These are phyloP conservation scores for Meandrina meandrites DNA, from an alignment of 92 coral and sea anemone species.

Conservation along the genomic window DNA sequence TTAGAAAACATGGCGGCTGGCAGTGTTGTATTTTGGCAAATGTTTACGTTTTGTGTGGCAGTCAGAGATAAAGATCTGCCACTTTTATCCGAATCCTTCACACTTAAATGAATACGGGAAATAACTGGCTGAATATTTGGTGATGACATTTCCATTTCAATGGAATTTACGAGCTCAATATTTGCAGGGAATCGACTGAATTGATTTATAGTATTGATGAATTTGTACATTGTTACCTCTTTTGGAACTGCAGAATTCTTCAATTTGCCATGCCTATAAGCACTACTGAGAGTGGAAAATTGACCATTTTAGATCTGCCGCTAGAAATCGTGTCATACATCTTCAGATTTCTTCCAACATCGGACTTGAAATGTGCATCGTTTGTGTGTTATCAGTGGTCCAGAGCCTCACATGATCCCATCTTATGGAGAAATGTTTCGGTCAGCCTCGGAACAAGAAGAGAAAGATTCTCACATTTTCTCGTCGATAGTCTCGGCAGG, in stretches of 20 bases:
- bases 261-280: conserved; percentile 6
- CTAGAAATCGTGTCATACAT: conserved; percentile 73
- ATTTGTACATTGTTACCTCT: background rate
- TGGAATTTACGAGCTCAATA: background rate
- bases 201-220: background rate
- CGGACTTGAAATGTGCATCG: conserved; percentile 68
- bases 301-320: conserved; percentile 44
- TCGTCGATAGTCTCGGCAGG: conserved; percentile 75
- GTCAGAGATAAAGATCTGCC: background rate
- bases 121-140: background rate
- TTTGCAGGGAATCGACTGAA: background rate
- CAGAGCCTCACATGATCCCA: conserved; percentile 80
- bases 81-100: too few species aligned
- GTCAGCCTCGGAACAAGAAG: conserved; percentile 64
- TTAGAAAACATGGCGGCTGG: background rate
- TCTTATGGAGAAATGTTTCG: conserved; percentile 69
- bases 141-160: background rate
- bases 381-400: conserved; percentile 78
- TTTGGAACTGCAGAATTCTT: background rate
- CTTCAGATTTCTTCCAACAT: conserved; percentile 74
- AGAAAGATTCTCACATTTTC: conserved; percentile 52
- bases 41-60: background rate
- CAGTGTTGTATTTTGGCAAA: background rate
- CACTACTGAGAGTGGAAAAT: background rate
- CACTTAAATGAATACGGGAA: background rate